Evolutionary conservation across 2,888 invertebrate genomes (phyloP), one percentile per base, ranked within the genome.

Genomic region (Pasiphila rectangulata): DNA sequence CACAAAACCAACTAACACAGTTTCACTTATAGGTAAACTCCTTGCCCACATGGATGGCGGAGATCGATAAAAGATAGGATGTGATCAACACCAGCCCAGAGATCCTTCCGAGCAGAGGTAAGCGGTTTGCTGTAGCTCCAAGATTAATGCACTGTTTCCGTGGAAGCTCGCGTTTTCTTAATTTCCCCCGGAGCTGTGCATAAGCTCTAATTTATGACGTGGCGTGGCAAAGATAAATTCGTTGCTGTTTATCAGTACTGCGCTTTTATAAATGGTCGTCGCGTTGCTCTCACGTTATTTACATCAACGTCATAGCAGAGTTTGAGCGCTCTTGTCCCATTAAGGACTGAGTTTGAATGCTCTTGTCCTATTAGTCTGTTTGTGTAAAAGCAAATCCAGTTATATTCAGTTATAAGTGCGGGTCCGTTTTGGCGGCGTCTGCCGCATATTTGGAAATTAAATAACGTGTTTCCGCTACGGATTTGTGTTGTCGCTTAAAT

Each of bases 401-500:
- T 86, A 84, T 71, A 78, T 83, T 76, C 69, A 83, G 77, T 86
- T 86, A 84, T 71, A 78, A 75, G 74, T 75, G 61, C 60, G 77
- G 75, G 79, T 75, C 74, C 76, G 73, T 81, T 83, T 80, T 73
- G 67, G 64, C 73, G 72, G 69, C 73, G 71, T 76, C 74, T 76
- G 75, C 71, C 72, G 76, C 74, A 73, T 79, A 79, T n/a, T 79
- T 74, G 75, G 74, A 83, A 86, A 84, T 86, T 84, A 80, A 83
- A 85, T 85, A 80, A 80, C 77, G 72, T 75, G 75, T 74, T 77
- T 72, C 69, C 75, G 73, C 76, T 79, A 71, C 75, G 75, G 78
- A 75, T 79, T 75, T 77, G 73, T 69, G 63, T 60, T 69, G 63
- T 61, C 54, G 53, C 44, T 47, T 59, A 56, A 56, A 59, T 62